These are phyloP conservation scores for Hanleya hanleyi DNA, from an alignment of 2,888 invertebrate genomes.

Conservation along the genomic window DNA sequence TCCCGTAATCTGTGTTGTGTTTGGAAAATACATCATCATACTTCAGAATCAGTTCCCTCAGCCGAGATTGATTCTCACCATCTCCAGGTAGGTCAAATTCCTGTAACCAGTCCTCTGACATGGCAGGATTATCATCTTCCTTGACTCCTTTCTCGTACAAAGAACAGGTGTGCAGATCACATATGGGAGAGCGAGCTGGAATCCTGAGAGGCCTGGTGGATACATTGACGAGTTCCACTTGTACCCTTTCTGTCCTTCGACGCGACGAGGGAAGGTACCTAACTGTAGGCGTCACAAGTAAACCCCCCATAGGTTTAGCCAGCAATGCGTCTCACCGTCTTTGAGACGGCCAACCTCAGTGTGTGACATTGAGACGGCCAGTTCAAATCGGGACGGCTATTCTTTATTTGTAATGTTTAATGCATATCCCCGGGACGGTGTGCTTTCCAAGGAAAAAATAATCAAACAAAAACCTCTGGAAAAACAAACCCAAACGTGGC, in stretches of 20 bases:
- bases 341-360: no score
- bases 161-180: not conserved
- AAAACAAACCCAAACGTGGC: no score
- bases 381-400: no score
- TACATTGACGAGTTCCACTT: not conserved
- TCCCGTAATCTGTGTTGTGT: not conserved
- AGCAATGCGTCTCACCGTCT: no score
- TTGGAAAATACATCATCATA: not conserved
- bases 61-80: not conserved
- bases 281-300: not conserved
- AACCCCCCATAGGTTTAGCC: no score
- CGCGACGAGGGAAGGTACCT: not conserved
- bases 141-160: not conserved
- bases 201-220: not conserved
- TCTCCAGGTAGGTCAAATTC: not conserved
- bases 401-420: no score
- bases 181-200: not conserved
- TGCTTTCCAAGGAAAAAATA: no score
- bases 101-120: not conserved
- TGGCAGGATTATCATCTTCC: not conserved
- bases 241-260: not conserved
- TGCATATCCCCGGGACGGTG: no score
- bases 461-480: no score
- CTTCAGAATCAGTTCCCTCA: constrained; percentile 4
- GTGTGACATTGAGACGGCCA: no score